phyloP scores from a whole-genome alignment of 2,888 invertebrate genomes.

The Embidobia sp. region DNA sequence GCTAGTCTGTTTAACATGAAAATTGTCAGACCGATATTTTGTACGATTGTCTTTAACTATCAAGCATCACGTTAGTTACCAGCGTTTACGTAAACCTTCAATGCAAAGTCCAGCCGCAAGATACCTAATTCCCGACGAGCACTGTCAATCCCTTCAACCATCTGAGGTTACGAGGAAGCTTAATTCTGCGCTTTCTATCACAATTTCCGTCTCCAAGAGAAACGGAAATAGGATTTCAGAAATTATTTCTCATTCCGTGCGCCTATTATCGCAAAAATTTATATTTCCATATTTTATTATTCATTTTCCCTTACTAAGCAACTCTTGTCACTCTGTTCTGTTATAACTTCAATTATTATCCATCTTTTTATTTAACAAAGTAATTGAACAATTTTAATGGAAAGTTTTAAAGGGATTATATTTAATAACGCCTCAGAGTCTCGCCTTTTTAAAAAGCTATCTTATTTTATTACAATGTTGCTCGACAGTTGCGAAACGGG shows the following conservation, averaged over 20 bases:
- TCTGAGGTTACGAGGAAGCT: slow-evolving; percentile 41
- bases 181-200: slow-evolving; percentile 49
- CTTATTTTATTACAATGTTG: too few species aligned
- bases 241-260: slow-evolving; percentile 32
- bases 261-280: slow-evolving; percentile 17
- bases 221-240: slow-evolving; percentile 46
- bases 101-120: slow-evolving; percentile 31
- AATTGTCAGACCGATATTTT: slow-evolving; percentile 42
- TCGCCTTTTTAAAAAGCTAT: too few species aligned
- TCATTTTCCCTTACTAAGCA: slow-evolving; percentile 11
- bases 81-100: slow-evolving; percentile 27
- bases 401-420: too few species aligned
- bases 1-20: slow-evolving; percentile 41
- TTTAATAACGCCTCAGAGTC: too few species aligned
- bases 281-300: slow-evolving; percentile 15
- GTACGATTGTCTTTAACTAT: slow-evolving; percentile 46
- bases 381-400: too few species aligned
- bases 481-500: too few species aligned
- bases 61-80: slow-evolving; percentile 26
- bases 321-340: too few species aligned
- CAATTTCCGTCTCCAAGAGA: slow-evolving; percentile 27
- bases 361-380: slow-evolving; percentile 1
- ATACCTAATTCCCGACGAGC: slow-evolving; percentile 46
- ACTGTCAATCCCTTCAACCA: slow-evolving; percentile 27
- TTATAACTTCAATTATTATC: slow-evolving; percentile 3